Evolutionary conservation across 2,797 vertebrate genomes (phyloP).

Genomic region (Pseudopleuronectes americanus): DNA sequence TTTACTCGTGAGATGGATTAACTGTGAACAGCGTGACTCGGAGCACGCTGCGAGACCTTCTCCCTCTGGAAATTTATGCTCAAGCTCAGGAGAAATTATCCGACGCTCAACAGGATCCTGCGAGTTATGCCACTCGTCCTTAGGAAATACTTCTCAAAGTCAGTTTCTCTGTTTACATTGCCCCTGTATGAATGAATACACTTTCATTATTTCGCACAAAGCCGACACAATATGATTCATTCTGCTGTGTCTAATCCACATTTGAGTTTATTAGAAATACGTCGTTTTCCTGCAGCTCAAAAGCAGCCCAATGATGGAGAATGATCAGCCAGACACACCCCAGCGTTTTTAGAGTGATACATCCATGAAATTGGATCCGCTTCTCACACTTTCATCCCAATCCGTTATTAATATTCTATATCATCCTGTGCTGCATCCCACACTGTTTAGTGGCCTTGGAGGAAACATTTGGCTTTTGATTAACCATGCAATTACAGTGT

Average conservation of each 20-base stretch:
- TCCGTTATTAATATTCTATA: constrained; percentile 77
- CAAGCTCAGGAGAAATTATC: constrained; percentile 37
- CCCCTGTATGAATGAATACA: constrained; percentile 61
- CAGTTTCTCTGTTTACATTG: constrained; percentile 74
- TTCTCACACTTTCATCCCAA: constrained; percentile 70
- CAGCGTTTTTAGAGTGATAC: constrained; percentile 73
- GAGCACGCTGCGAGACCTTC: not conserved
- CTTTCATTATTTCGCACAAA: constrained; percentile 73
- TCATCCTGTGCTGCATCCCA: constrained; percentile 58
- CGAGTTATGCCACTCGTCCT: constrained; percentile 34
- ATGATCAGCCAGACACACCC: constrained; percentile 74
- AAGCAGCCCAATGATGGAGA: constrained; percentile 69
- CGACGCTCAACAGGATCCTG: constrained; percentile 17
- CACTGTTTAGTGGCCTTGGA: constrained; percentile 66
- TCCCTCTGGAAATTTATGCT: not conserved
- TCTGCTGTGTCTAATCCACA: constrained; percentile 76
- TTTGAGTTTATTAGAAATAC: constrained; percentile 75
- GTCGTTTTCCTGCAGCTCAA: constrained; percentile 65
- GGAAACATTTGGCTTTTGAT: constrained; percentile 68
- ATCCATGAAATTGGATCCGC: constrained; percentile 82
- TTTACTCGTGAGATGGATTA: constrained; percentile 16
- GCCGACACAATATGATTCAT: constrained; percentile 64
- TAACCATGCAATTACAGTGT: constrained; percentile 58
- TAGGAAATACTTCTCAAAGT: constrained; percentile 65
- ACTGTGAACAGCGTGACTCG: constrained; percentile 27